Evolutionary conservation across 2,797 vertebrate species (phyloP), one percentile per base, ranked within the genome.

Genomic region (Falco columbarius): DNA sequence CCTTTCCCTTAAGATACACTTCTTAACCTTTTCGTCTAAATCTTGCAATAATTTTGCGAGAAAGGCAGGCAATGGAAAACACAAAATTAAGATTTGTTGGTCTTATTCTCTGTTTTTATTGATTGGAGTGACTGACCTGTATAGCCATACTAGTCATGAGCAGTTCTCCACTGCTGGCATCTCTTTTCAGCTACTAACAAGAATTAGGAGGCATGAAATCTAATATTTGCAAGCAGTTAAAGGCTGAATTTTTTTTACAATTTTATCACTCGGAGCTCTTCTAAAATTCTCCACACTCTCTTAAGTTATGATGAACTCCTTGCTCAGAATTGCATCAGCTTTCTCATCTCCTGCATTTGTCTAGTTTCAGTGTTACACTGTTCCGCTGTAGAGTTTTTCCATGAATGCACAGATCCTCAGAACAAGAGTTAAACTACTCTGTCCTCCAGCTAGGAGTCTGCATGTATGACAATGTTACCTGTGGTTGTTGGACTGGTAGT

Each of bases 281-380:
- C 46, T 67, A n/a, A 61, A 56, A 22, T 32, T 23, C 9, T 51
- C 24, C 29, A 7, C 0, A 0, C 42, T 55, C 47, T 34, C n/a
- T 40, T 4, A 63, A 75, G 27, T 18, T 36, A 11, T 3, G 15
- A 42, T 42, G 24, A 58, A 46, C 29, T 52, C 54, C 16, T 19
- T 7, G n/a, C 30, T 58, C 44, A 52, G n/a, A 62, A 44, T 20
- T 46, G 21, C 54, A 73, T 63, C 68, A 47, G 18, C 62, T 29
- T 40, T 38, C 11, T 58, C 14, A 2, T 12, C n/a, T 38, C 47
- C 70, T 2, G 6, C 22, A 70, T 29, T 12, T 19, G 47, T 24
- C 27, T 1, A 1, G 8, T 34, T 46, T 11, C 74, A 32, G 29
- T 1, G 3, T 19, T 32, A 8, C 2, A 0, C n/a, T 3, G 8